Evolutionary conservation across 2,888 invertebrate genomes (phyloP).

Genomic region (Lepidochrysops patricia): DNA sequence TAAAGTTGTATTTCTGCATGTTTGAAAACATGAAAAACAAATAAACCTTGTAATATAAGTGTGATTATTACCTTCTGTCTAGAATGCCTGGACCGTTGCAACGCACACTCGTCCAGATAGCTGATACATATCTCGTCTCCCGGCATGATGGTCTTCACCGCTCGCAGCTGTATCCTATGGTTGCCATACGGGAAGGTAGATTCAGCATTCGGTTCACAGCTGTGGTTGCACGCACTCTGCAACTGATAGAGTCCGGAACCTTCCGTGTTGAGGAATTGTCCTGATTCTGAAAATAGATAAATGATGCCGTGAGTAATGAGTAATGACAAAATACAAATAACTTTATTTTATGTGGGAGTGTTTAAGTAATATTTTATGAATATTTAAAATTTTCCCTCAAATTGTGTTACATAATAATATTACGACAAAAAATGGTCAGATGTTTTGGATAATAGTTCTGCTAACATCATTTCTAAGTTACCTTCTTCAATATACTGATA

Average conservation of each 20-base stretch:
- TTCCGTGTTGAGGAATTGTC: slow-evolving; percentile 91
- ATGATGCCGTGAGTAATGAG: too few species aligned
- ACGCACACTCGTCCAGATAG: slow-evolving; percentile 90
- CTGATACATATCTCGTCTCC: slow-evolving; percentile 94
- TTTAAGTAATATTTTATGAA: too few species aligned
- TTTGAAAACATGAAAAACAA: too few species aligned
- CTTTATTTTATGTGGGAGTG: not conserved
- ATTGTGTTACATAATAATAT: too few species aligned
- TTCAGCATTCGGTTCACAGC: slow-evolving; percentile 91
- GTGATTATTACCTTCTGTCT: slow-evolving; percentile 83
- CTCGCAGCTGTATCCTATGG: slow-evolving; percentile 82
- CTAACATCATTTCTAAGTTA: slow-evolving; percentile 55
- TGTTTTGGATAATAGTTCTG: too few species aligned
- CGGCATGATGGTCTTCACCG: slow-evolving; percentile 79
- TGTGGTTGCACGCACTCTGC: slow-evolving; percentile 95
- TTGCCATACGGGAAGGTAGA: slow-evolving; percentile 89
- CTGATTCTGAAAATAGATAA: slow-evolving; percentile 76
- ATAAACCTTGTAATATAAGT: too few species aligned
- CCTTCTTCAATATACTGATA: slow-evolving; percentile 89
- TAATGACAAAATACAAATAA: not conserved
- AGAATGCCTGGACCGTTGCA: slow-evolving; percentile 87
- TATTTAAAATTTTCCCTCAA: too few species aligned
- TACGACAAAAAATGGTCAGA: too few species aligned
- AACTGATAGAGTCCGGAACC: slow-evolving; percentile 90
- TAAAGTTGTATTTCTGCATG: too few species aligned